Base-by-base conservation (phyloP, 2,888 invertebrate species). In the Argynnis bischoffii region DNA sequence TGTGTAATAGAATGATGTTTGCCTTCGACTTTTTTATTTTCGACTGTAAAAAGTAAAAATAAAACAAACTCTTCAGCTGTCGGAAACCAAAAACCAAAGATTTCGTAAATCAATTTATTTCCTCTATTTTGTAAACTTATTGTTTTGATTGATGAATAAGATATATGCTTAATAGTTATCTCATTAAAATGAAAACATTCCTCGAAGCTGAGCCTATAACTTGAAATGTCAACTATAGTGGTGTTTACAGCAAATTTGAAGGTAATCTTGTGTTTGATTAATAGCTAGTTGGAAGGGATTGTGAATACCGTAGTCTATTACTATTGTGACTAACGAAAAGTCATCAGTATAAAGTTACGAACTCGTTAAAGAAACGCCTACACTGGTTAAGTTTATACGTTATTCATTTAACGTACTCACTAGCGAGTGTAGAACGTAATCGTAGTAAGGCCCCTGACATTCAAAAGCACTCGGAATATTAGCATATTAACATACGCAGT, bases 371-470 rank as follows among this genome's bases (percentile, higher is more conserved):
- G 6, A 2, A 1, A 31, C 48, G 26, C 26, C 48, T 26, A 47
- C n/a, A 26, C 13, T n/a, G 0, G 31, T 21, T n/a, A 26, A 48
- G 2, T 26, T 11, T 59, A 26, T 48, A 48, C 16, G 3, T 21
- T 8, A 18, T 14, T 50, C 5, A 18, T 16, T 56, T 18, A 2
- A 18, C 41, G 18, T 41, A 18, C 14, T 46, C 54, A 31, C 13
- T 31, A 31, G 15, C 31, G 55, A 55, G 55, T 55, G 16, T 55
- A 15, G n/a, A 21, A 26, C n/a, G 15, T 16, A 48, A 59, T 48
- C n/a, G 16, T 59, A 13, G 48, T 57, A 21, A 47, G n/a, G 59
- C 26, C 59, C 47, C 47, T 59, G 59, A 59, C 59, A 59, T 59
- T 48, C 48, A 59, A n/a, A 48, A 48, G 11, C n/a, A 21, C n/a